Percentiles rank a stretch among this genome's conserved stretches.
Evolutionary conservation across 2,113 vertebrate genomes (phyloP).

Genomic region (Irena cyanogastra): DNA sequence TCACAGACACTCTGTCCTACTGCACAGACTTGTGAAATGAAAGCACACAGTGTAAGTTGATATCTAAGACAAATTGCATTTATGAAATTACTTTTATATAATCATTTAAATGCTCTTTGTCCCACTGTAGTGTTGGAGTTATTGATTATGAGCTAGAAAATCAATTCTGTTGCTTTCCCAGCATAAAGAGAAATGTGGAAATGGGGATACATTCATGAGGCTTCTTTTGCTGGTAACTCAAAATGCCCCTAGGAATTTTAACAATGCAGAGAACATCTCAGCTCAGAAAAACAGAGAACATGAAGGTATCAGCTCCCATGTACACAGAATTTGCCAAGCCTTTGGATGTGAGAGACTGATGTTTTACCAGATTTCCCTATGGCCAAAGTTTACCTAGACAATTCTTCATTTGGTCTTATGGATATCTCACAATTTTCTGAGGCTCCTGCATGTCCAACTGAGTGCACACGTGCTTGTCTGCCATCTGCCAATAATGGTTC

Average conservation of each 20-base stretch:
- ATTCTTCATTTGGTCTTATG: background rate
- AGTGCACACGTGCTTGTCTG: background rate
- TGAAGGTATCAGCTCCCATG: background rate
- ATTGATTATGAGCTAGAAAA: background rate
- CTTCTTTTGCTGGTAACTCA: background rate
- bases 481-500: background rate
- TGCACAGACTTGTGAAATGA: background rate
- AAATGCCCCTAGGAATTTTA: background rate
- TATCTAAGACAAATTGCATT: background rate
- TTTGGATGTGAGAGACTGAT: background rate
- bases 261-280: background rate
- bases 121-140: background rate
- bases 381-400: background rate
- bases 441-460: background rate
- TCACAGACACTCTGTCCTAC: background rate
- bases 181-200: background rate
- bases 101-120: background rate
- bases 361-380: background rate
- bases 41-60: background rate
- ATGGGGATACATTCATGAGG: background rate
- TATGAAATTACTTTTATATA: background rate
- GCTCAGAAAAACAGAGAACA: background rate
- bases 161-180: background rate
- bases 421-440: background rate
- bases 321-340: background rate